Evolutionary conservation across 2,113 vertebrate genomes (phyloP).

Genomic region (Arothron firmamentum): DNA sequence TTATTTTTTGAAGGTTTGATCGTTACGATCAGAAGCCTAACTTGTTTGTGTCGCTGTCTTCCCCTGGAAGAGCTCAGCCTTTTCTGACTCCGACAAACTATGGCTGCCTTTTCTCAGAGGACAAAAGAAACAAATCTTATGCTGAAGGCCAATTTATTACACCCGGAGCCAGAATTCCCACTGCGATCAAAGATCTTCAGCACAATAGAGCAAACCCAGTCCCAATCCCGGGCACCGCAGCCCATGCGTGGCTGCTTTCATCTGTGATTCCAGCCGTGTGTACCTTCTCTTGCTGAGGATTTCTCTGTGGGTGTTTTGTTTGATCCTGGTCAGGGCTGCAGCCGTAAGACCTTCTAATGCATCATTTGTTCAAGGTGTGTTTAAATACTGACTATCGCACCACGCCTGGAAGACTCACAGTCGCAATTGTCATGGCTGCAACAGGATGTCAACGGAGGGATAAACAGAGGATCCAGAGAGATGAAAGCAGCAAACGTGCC

Average conservation of each 20-base stretch:
- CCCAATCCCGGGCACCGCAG: background rate
- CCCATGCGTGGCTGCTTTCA: background rate
- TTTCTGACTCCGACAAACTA: no score
- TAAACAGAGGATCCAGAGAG: constrained; percentile 22
- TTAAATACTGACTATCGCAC: constrained; percentile 56
- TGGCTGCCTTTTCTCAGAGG: no score
- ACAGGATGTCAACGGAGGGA: constrained; percentile 46
- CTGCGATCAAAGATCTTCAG: no score
- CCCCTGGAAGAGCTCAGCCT: no score
- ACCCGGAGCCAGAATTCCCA: no score
- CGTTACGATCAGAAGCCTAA: no score
- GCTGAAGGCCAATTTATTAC: no score
- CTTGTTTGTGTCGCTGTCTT: no score
- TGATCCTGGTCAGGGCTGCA: constrained; percentile 5
- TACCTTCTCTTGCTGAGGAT: background rate
- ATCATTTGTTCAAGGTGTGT: constrained; percentile 70
- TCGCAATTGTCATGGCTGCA: constrained; percentile 27
- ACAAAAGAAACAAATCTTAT: no score
- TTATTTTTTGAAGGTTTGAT: no score
- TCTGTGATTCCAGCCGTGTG: background rate
- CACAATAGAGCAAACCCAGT: no score
- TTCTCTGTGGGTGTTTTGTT: constrained; percentile 15
- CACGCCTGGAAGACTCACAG: constrained; percentile 69
- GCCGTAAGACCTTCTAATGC: constrained; percentile 3
- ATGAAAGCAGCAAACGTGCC: background rate